Conservation (phyloP, 1,140 invertebrate genomes). For the Aphaenogaster floridana region DNA sequence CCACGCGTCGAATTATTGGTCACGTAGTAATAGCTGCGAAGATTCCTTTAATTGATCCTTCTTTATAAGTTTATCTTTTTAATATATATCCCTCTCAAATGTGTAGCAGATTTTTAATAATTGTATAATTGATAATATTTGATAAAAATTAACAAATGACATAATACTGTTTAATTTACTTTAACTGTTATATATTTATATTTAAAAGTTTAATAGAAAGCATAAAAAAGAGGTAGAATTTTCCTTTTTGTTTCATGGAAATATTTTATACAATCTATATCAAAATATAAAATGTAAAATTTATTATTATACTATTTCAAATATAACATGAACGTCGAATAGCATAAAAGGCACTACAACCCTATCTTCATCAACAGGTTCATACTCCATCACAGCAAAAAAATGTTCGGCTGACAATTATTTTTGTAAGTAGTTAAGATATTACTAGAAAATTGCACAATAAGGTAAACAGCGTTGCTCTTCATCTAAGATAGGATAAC, state of each 20-base stretch:
- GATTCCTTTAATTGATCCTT: neutral
- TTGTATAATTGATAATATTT: neutral
- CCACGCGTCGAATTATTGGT: slow-evolving; percentile 38
- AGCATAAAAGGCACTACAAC: neutral
- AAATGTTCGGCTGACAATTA: neutral
- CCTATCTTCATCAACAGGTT: neutral
- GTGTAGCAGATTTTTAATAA: neutral
- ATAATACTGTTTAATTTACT: neutral
- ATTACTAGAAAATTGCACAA: slow-evolving; percentile 10
- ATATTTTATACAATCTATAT: neutral
- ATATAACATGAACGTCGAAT: neutral
- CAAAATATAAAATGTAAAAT: neutral
- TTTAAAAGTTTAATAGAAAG: slow-evolving; percentile 5
- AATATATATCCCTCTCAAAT: neutral
- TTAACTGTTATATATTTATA: neutral
- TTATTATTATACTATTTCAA: slow-evolving; percentile 1
- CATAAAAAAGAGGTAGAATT: neutral
- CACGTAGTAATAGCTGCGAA: neutral
- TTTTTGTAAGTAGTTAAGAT: neutral
- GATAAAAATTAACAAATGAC: neutral
- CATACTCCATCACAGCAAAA: neutral
- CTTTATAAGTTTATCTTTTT: neutral
- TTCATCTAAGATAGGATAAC: slow-evolving; percentile 67
- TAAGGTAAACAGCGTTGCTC: slow-evolving; percentile 40
- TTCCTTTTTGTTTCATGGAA: neutral